These are phyloP conservation scores for Bacillus rossius DNA, from an alignment of 1,140 invertebrate genomes.

Conservation along the genomic window DNA sequence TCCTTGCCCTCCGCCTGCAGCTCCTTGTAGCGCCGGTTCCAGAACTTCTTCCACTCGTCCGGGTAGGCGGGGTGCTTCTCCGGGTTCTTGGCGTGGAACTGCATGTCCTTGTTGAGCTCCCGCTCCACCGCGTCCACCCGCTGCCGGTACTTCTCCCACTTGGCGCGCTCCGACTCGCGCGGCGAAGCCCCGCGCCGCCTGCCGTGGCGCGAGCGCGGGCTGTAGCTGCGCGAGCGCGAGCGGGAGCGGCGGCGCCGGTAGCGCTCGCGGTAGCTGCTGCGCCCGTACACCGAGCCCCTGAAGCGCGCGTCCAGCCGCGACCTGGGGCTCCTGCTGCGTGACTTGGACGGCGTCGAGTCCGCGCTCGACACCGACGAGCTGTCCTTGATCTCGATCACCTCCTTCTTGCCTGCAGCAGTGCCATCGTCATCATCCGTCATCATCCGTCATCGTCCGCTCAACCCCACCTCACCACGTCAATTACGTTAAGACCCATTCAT, in stretches of 20 bases:
- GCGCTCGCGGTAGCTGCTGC: slow-evolving; percentile 6
- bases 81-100: slow-evolving; percentile 73
- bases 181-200: neutral
- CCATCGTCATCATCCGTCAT: no score
- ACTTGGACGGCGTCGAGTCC: no score
- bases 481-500: no score
- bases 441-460: no score
- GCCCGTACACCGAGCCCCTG: neutral
- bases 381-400: no score
- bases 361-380: no score
- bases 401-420: no score
- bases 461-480: no score
- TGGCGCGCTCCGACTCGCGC: slow-evolving; percentile 20
- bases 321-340: no score
- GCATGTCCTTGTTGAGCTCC: slow-evolving; percentile 51
- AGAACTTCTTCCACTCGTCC: slow-evolving; percentile 83
- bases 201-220: neutral
- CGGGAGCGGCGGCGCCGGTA: slow-evolving; percentile 4
- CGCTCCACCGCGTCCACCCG: slow-evolving; percentile 40
- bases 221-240: slow-evolving; percentile 14
- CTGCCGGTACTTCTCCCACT: slow-evolving; percentile 37
- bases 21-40: slow-evolving; percentile 75
- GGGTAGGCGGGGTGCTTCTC: slow-evolving; percentile 81
- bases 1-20: slow-evolving; percentile 68
- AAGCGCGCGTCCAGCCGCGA: no score